Conservation (phyloP, 2,797 vertebrate species). For the Poeciliopsis infans region DNA sequence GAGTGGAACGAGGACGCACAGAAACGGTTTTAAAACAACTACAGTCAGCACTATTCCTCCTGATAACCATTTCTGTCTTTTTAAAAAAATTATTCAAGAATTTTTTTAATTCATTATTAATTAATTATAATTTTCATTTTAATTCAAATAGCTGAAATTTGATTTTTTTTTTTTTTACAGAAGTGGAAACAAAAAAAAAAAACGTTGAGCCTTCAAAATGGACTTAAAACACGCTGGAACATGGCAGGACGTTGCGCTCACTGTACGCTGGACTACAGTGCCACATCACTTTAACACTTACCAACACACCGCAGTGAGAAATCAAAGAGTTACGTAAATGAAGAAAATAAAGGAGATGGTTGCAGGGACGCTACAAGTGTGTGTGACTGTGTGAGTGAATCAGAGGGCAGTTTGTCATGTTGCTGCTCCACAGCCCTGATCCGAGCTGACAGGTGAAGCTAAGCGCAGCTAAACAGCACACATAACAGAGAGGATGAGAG, state of each 20-base stretch:
- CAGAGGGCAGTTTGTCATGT: constrained; percentile 81
- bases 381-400: constrained; percentile 71
- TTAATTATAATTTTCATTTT: not conserved
- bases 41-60: no score
- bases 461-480: constrained; percentile 79
- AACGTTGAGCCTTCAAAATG: not conserved
- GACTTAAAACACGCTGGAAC: not conserved
- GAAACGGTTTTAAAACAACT: not conserved
- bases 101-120: no score
- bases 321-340: constrained; percentile 18
- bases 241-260: not conserved
- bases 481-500: constrained; percentile 55
- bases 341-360: constrained; percentile 4
- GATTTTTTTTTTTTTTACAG: not conserved
- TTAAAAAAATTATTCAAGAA: no score
- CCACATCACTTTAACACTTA: constrained; percentile 9
- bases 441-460: constrained; percentile 83
- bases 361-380: constrained; percentile 61
- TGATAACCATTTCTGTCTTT: not conserved
- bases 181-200: not conserved
- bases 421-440: constrained; percentile 78
- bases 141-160: not conserved
- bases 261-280: not conserved
- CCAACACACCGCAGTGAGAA: constrained; percentile 37
- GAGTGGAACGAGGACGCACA: not conserved